Base-by-base conservation (phyloP, 2,888 invertebrate genomes). In the Noctua janthina region DNA sequence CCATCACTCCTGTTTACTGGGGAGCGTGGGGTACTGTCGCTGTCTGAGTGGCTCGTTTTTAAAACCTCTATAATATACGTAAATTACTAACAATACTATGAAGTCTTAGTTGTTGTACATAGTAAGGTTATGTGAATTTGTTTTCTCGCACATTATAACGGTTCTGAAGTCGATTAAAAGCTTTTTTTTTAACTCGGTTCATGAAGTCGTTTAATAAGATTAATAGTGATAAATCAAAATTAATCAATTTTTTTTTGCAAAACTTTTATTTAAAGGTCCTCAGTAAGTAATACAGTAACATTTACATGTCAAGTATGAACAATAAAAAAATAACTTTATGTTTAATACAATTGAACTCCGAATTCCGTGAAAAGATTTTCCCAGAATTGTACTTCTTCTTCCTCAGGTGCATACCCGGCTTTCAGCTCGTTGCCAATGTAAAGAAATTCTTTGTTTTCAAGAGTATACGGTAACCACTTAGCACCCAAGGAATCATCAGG, bases 401-500 rank as follows among this genome's bases (percentile, higher is more conserved):
- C 81, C 8, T 93, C 90, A 0, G 91, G 91, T 13, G 77, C 76
- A 5, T 74, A 83, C 0, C 84, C 76, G 0, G 88, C 43, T 23
- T 70, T 75, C 0, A 95, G 85, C 5, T 88, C 54, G 67, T 93
- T 92, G 0, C 92, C 93, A 8, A 95, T 93, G 8, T 94, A 91
- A 76, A 95, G 64, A 74, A 91, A 95, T 15, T 92, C 83, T 77
- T 93, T 90, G 13, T 84, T 80, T 7, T 93, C 85, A 2, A 87
- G n/a, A 1, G 91, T 90, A 67, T 91, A 95, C 0, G 93, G 93
- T 4, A 51, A 66, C 95, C 95, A 95, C 54, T 74, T 84, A 0
- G 81, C 90, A 5, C 91, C 93, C 0, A 94, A 81, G 13, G 82
- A 83, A 3, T 86, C 76, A 77, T 94, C 92, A 10, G 94, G 94